A percentile compares a stretch with the other conserved stretches of the same genome.
Conservation (phyloP, 1,140 invertebrate genomes). For the Cardiocondyla obscurior region DNA sequence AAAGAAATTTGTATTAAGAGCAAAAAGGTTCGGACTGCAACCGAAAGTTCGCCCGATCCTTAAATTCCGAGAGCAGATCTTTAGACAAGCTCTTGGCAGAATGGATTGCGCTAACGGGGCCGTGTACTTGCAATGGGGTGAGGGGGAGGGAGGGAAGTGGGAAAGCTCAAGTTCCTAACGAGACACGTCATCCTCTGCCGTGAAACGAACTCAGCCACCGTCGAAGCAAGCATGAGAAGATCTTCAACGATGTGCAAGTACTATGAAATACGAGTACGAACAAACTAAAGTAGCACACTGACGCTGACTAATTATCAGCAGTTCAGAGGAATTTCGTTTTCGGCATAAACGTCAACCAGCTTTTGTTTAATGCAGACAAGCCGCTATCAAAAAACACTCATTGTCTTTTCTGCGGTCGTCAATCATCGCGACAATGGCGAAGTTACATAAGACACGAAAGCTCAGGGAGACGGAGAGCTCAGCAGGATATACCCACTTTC, state of each 20-base stretch:
- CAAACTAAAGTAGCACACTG: conserved; percentile 70
- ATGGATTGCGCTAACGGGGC: conserved; percentile 56
- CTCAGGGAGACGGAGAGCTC: no score
- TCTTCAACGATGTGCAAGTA: conserved; percentile 60
- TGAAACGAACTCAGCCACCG: conserved; percentile 77
- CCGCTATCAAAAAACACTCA: neutral
- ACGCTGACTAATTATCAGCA: conserved; percentile 74
- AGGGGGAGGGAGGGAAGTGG: conserved; percentile 49
- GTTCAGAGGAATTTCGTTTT: conserved; percentile 68
- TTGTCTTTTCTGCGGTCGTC: neutral
- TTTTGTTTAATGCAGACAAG: conserved; percentile 23
- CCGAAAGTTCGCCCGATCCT: conserved; percentile 76
- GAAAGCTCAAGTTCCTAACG: conserved; percentile 79
- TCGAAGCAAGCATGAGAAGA: conserved; percentile 66
- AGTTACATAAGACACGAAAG: neutral
- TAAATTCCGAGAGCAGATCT: conserved; percentile 70
- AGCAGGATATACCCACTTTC: no score
- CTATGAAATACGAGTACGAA: conserved; percentile 78
- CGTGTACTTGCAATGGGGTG: neutral
- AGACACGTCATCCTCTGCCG: conserved; percentile 75
- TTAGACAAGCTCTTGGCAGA: conserved; percentile 62
- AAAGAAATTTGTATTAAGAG: neutral
- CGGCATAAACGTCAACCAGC: conserved; percentile 27
- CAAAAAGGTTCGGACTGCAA: neutral
- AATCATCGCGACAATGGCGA: neutral